Percentiles rank a stretch among this genome's conserved stretches.
Evolutionary conservation across 2,888 invertebrate genomes (phyloP).

Genomic region (Cryptosula pallasiana): DNA sequence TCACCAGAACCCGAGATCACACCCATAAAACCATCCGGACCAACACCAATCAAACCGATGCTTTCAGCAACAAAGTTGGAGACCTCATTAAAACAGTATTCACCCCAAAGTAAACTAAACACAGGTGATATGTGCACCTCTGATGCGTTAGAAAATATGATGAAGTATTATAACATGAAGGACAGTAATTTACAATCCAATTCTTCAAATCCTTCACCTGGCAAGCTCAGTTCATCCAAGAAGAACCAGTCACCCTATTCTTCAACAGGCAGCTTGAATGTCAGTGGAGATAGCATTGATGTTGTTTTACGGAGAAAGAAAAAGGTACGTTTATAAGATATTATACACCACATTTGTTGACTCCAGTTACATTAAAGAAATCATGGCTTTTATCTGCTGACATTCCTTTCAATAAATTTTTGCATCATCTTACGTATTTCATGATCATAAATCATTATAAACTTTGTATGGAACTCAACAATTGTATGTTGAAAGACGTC

Average conservation of each 20-base stretch:
- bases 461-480: too few species aligned
- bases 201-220: not conserved
- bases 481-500: too few species aligned
- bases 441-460: too few species aligned
- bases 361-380: too few species aligned
- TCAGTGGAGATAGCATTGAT: slow-evolving; percentile 21
- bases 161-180: slow-evolving; percentile 13
- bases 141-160: slow-evolving; percentile 7
- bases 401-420: too few species aligned
- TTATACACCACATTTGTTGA: too few species aligned
- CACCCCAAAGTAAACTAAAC: not conserved
- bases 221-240: not conserved
- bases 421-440: too few species aligned
- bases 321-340: slow-evolving; percentile 1
- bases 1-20: slow-evolving; percentile 14
- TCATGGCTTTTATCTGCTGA: too few species aligned
- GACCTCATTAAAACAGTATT: slow-evolving; percentile 18
- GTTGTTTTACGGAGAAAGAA: not conserved
- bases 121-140: slow-evolving; percentile 14
- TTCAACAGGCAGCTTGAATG: slow-evolving; percentile 14
- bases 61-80: not conserved
- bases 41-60: slow-evolving; percentile 13
- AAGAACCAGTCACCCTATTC: slow-evolving; percentile 20
- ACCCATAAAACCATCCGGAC: not conserved
- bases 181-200: not conserved